Evolutionary conservation across 2,113 vertebrate genomes (phyloP).

Genomic region (Bettongia penicillata): DNA sequence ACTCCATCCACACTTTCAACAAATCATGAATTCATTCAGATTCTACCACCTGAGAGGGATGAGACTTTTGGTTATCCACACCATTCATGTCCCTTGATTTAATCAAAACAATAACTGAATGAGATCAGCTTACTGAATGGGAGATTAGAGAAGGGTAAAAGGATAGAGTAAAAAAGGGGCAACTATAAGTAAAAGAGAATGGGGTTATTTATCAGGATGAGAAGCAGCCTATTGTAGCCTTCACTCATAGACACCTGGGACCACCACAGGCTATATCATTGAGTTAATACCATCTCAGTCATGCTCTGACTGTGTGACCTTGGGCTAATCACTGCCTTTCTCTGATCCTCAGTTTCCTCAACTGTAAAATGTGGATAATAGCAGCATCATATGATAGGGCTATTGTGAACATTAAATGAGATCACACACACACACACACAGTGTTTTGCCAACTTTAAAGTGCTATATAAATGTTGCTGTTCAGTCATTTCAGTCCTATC

Average conservation of each 20-base stretch:
- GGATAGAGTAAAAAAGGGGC: not conserved
- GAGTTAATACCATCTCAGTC: not conserved
- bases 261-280: not conserved
- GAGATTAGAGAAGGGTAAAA: not conserved
- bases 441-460: not conserved
- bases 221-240: not conserved
- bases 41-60: not conserved
- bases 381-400: not conserved
- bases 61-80: not conserved
- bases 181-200: not conserved
- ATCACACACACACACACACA: too few species aligned
- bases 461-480: not conserved
- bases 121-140: not conserved
- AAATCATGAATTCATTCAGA: not conserved
- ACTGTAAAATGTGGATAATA: not conserved
- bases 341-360: not conserved
- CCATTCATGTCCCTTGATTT: not conserved
- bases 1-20: not conserved
- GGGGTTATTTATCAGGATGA: not conserved
- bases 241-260: not conserved
- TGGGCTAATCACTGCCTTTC: too few species aligned
- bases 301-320: not conserved
- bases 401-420: too few species aligned
- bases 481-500: too few species aligned
- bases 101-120: not conserved